Conservation (phyloP, 2,888 invertebrate genomes). For the Mylabris sibirica region DNA sequence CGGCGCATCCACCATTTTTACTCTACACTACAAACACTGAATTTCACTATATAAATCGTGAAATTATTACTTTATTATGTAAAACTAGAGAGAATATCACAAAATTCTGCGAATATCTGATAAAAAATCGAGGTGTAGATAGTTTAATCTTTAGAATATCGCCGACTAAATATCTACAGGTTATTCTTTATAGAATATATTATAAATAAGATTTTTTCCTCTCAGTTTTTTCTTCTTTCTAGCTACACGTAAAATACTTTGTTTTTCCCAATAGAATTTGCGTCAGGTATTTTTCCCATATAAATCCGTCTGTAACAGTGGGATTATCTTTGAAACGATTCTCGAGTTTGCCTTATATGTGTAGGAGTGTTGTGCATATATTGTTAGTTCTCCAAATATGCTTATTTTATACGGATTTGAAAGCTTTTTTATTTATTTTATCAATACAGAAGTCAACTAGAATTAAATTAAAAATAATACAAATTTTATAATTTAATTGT, state of each 20-base stretch:
- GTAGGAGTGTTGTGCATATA: constrained; percentile 21
- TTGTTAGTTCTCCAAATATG: constrained; percentile 24
- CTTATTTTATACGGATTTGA: constrained; percentile 27
- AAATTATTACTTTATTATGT: no score
- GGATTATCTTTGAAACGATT: constrained; percentile 30
- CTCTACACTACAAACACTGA: no score
- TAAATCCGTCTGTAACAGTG: constrained; percentile 19
- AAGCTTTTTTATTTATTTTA: constrained; percentile 16
- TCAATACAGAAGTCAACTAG: no score
- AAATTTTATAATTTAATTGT: no score
- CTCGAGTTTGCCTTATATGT: constrained; percentile 17
- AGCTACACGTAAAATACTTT: neutral
- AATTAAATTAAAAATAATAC: neutral
- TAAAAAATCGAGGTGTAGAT: no score
- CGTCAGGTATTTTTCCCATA: neutral
- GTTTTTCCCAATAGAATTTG: neutral
- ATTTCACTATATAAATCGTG: no score
- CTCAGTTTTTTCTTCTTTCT: neutral
- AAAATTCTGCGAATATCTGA: no score
- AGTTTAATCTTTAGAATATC: no score
- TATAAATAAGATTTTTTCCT: neutral
- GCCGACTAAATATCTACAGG: neutral
- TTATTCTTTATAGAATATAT: neutral
- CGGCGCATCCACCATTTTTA: neutral
- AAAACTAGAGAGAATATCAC: no score